These are phyloP conservation scores for Holocentrus rufus DNA, from an alignment of 2,797 vertebrate genomes.

Conservation along the genomic window DNA sequence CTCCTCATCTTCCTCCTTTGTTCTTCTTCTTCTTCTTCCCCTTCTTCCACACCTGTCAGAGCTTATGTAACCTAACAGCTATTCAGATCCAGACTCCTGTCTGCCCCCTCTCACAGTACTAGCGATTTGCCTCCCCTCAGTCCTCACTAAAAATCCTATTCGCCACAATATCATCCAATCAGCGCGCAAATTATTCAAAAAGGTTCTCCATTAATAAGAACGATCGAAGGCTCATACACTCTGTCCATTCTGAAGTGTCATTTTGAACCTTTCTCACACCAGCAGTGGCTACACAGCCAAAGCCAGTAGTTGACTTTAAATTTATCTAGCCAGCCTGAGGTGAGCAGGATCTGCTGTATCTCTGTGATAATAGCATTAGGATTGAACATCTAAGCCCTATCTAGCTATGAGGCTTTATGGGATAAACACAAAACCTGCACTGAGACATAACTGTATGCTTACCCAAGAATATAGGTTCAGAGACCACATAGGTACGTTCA, in stretches of 20 bases:
- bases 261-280: conserved; percentile 26
- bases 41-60: conserved; percentile 53
- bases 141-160: conserved; percentile 50
- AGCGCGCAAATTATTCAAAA: conserved; percentile 23
- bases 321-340: conserved; percentile 27
- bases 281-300: conserved; percentile 12
- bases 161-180: conserved; percentile 34
- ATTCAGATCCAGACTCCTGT: conserved; percentile 50
- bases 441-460: conserved; percentile 5
- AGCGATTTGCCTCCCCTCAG: conserved; percentile 57
- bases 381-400: neutral
- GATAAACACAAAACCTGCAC: conserved; percentile 18
- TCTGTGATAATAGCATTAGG: conserved; percentile 26
- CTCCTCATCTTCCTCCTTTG: conserved; percentile 1
- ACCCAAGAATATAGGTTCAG: neutral
- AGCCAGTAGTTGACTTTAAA: conserved; percentile 21
- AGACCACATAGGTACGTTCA: conserved; percentile 3
- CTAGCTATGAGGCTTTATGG: conserved; percentile 6
- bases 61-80: conserved; percentile 63
- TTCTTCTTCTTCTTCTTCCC: neutral
- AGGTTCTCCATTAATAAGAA: conserved; percentile 13
- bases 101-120: conserved; percentile 41
- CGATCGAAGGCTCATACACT: neutral
- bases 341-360: conserved; percentile 24
- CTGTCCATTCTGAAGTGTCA: conserved; percentile 23